Evolutionary conservation across 2,888 invertebrate genomes (phyloP).

Genomic region (Caenorhabditis sinica): DNA sequence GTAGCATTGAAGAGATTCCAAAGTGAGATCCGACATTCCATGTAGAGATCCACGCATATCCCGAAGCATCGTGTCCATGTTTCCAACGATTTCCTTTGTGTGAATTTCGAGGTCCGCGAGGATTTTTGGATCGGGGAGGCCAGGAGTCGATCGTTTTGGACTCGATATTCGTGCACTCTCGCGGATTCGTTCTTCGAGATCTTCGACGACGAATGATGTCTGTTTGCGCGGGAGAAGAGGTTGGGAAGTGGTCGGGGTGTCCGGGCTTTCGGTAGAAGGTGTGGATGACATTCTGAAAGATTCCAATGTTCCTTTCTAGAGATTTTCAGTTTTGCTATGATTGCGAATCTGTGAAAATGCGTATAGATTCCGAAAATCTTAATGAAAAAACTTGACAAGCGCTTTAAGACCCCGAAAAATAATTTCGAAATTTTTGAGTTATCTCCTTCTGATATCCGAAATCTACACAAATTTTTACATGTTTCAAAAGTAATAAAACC

Average conservation of each 20-base stretch:
- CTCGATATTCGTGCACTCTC: constrained; percentile 67
- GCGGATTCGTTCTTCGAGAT: constrained; percentile 69
- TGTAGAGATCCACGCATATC: constrained; percentile 80
- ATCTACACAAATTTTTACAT: too few relatives aligned
- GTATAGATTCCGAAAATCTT: too few relatives aligned
- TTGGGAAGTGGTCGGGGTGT: constrained; percentile 46
- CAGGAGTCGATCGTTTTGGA: constrained; percentile 33
- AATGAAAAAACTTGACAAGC: too few relatives aligned
- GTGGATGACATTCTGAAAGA: constrained; percentile 35
- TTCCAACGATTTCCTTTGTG: constrained; percentile 78
- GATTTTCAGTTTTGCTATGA: background rate
- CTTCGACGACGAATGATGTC: constrained; percentile 69
- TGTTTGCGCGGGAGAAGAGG: constrained; percentile 36
- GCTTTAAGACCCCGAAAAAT: too few relatives aligned
- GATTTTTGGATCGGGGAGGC: constrained; percentile 73
- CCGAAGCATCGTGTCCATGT: constrained; percentile 78
- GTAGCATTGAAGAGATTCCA: constrained; percentile 80
- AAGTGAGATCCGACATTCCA: constrained; percentile 81
- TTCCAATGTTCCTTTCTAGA: background rate
- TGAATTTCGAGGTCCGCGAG: constrained; percentile 78
- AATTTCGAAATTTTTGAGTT: too few relatives aligned
- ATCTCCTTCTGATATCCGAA: too few relatives aligned
- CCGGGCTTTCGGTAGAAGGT: constrained; percentile 43
- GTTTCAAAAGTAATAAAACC: too few relatives aligned
- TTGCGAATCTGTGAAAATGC: too few relatives aligned